Evolutionary conservation across 2,797 vertebrate genomes (phyloP), one percentile per base, ranked within the genome.

Genomic region (Morus bassanus): DNA sequence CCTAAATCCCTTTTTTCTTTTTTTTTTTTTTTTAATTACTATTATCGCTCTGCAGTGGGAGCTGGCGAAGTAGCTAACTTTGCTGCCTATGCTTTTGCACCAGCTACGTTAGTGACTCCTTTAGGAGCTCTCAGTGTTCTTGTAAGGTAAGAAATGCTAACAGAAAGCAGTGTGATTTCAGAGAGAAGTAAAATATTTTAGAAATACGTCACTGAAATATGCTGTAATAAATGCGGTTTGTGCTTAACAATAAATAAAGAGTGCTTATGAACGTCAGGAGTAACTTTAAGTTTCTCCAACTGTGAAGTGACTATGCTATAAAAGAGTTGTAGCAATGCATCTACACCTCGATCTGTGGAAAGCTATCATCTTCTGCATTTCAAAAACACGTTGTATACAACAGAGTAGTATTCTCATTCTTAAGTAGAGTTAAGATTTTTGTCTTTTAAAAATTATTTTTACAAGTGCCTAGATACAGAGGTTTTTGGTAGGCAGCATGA

Each of bases 31-130:
- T 35, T 91, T 48, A 56, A 56, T 86, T 46, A 4, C 81, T 76
- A 39, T 90, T 73, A 60, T 93, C 80, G 7, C 67, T 80, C 88
- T 93, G 69, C 97, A 99, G 99, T 99, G 99, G 99, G 99, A 75
- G 99, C 99, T 21, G 99, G 99, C 1, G 99, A 99, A 98, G 99
- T 98, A 94, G 99, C 99, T 18, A 99, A 99, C 97, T 99, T 99
- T 18, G 99, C 99, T 91, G 99, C 99, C 1, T 99, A 99, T 41
- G 99, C 99, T n/a, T 99, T 99, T 79, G 99, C 99, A 93, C 99
- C 99, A 14, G 99, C 99, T 21, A 99, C 99, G 0, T 98, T 99
- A 41, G 99, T 99, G 96, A 99, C 99, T 56, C 99, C 99, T 2
- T 98, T 99, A 31, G 99, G 99, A 92, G 99, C 99, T 68, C 99